Evolutionary conservation across 2,113 vertebrate genomes (phyloP), one percentile per base, ranked within the genome.

Genomic region (Poecilia latipinna): DNA sequence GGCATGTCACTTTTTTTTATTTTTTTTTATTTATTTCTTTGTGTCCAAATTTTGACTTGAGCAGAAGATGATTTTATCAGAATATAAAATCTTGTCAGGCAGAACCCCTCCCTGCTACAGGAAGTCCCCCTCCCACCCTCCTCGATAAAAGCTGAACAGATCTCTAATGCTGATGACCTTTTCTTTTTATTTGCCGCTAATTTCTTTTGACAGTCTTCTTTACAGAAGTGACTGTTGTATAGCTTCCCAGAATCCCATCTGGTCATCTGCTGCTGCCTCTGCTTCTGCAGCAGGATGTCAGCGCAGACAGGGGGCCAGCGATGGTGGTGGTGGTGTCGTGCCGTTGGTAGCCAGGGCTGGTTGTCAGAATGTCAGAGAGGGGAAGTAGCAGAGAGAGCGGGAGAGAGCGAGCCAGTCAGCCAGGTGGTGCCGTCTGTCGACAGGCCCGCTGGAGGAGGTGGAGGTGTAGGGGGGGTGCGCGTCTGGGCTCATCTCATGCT

Each of bases 381-480:
- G 79, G 68, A 62, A 72, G 63, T 2, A n/a, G 57, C 12, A 57
- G 61, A 65, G 68, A 61, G 76, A 31, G 35, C 6, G 71, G 28
- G 80, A 65, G 68, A 57, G 76, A 31, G 35, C 7, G 71, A 28
- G 35, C 2, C 72, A 65, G 80, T 80, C 74, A 78, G 77, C 88
- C 91, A 91, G 91, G 90, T 90, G 90, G 86, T 91, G 82, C 87
- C 22, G 80, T 70, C 73, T 84, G 86, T 82, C 65, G 66, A 11
- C 72, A 65, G 82, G 51, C 75, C n/a, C 79, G 72, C 73, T 78
- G 80, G 32, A 35, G 78, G 75, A 69, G 71, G 28, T 39, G 76
- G 75, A 68, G 70, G 29, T 6, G 44, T 10, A 24, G 72, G 48
- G 65, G 51, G 74, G 29, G 72, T 0, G 31, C n/a, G 1, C n/a